Evolutionary conservation across 2,888 invertebrate genomes (phyloP).

Genomic region (Philonicus albiceps): DNA sequence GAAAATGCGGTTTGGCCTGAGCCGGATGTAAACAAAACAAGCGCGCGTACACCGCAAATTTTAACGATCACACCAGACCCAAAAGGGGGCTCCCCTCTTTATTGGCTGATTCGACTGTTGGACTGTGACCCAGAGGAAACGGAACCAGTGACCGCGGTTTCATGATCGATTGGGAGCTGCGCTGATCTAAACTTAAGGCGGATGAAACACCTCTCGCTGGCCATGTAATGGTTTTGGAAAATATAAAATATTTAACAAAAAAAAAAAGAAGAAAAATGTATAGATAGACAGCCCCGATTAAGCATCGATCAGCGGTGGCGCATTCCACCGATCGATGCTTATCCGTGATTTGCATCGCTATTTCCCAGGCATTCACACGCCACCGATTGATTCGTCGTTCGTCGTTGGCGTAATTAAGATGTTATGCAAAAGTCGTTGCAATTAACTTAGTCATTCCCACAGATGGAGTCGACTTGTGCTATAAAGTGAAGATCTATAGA

Average conservation of each 20-base stretch:
- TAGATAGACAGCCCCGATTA: not conserved
- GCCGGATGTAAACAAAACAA: slow-evolving; percentile 25
- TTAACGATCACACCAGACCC: not conserved
- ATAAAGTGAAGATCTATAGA: not conserved
- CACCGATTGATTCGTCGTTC: not conserved
- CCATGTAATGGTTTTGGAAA: not conserved
- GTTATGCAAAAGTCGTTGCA: not conserved
- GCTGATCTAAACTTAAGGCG: not conserved
- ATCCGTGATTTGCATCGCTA: not conserved
- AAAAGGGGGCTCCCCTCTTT: not conserved
- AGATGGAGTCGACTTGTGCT: not conserved
- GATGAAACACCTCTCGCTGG: not conserved
- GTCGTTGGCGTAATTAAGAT: not conserved
- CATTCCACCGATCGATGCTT: not conserved
- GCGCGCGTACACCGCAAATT: not conserved
- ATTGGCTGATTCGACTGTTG: not conserved
- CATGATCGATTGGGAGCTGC: not conserved
- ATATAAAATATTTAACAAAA: not conserved
- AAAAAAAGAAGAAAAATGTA: too few relatives aligned
- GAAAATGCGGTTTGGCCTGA: slow-evolving; percentile 12
- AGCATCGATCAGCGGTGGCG: not conserved
- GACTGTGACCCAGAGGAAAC: not conserved
- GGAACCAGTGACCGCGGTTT: not conserved
- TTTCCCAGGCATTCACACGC: not conserved
- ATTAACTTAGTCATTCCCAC: not conserved